Evolutionary conservation across 2,113 vertebrate genomes (phyloP).

Genomic region (Eleginops maclovinus): DNA sequence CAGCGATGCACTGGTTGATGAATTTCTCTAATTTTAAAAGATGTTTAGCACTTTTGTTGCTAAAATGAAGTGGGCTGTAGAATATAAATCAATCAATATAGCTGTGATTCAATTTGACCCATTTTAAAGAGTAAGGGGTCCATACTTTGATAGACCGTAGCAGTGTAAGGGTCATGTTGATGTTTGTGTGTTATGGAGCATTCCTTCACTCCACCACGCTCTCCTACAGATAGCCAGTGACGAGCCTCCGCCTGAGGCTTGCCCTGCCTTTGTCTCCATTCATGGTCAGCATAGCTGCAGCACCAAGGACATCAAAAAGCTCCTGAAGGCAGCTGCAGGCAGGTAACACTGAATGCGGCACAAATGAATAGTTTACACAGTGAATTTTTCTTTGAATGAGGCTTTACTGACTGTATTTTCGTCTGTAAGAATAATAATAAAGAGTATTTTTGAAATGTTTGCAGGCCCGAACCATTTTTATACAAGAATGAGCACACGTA

Average conservation of each 20-base stretch:
- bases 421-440: background rate
- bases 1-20: conserved; percentile 27
- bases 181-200: background rate
- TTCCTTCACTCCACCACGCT: conserved; percentile 25
- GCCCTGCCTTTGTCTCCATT: conserved; percentile 91
- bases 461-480: conserved; percentile 91
- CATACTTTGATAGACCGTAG: background rate
- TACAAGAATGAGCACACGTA: conserved; percentile 93
- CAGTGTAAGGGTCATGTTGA: background rate
- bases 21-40: conserved; percentile 39
- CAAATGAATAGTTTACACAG: background rate
- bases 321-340: conserved; percentile 90
- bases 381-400: background rate
- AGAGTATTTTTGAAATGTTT: conserved; percentile 22
- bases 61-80: conserved; percentile 31
- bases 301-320: conserved; percentile 92
- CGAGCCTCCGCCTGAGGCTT: conserved; percentile 91
- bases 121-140: background rate
- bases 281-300: conserved; percentile 92
- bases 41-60: conserved; percentile 29
- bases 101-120: conserved; percentile 12
- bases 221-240: conserved; percentile 90
- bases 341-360: conserved; percentile 84
- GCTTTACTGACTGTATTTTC: background rate
- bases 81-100: conserved; percentile 30